Conservation (phyloP, 2,797 vertebrate genomes). For the Etheostoma perlongum region DNA sequence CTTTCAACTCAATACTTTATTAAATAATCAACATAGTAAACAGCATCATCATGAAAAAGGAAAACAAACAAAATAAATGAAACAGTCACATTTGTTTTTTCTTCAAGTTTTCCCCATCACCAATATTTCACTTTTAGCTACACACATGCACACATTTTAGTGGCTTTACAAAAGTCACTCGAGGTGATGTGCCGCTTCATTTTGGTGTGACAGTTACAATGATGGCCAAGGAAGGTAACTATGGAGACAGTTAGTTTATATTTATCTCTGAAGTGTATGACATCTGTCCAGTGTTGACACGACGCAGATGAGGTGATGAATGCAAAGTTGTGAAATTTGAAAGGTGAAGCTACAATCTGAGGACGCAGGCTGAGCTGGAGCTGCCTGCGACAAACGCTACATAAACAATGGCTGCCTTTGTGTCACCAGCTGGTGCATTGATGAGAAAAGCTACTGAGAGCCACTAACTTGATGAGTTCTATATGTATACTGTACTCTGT, state of each 20-base stretch:
- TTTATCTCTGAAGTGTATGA: conserved; percentile 22
- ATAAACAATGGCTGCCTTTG: conserved; percentile 59
- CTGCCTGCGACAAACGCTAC: conserved; percentile 48
- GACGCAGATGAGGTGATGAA: conserved; percentile 5
- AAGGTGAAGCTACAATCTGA: conserved; percentile 22
- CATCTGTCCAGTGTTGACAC: conserved; percentile 39
- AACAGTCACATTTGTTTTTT: conserved; percentile 69
- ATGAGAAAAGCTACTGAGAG: conserved; percentile 51
- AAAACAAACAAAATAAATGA: conserved; percentile 56
- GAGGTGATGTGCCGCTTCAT: conserved; percentile 45
- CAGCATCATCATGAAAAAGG: conserved; percentile 69
- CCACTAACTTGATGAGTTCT: conserved; percentile 34
- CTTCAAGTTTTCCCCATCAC: conserved; percentile 75
- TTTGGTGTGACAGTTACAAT: conserved; percentile 32
- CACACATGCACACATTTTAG: conserved; percentile 26
- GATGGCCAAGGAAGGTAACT: conserved; percentile 42
- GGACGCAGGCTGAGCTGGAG: conserved; percentile 26
- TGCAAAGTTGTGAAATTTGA: conserved; percentile 7
- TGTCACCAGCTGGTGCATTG: conserved; percentile 57
- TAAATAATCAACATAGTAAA: conserved; percentile 81
- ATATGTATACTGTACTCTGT: conserved; percentile 3
- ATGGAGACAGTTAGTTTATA: conserved; percentile 32
- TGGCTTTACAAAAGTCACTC: conserved; percentile 71
- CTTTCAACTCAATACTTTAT: conserved; percentile 81
- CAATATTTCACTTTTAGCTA: conserved; percentile 51